Percentiles rank a stretch among this genome's conserved stretches.
phyloP scores from a whole-genome alignment of 2,888 invertebrate species.

The Leucophora obtusa region DNA sequence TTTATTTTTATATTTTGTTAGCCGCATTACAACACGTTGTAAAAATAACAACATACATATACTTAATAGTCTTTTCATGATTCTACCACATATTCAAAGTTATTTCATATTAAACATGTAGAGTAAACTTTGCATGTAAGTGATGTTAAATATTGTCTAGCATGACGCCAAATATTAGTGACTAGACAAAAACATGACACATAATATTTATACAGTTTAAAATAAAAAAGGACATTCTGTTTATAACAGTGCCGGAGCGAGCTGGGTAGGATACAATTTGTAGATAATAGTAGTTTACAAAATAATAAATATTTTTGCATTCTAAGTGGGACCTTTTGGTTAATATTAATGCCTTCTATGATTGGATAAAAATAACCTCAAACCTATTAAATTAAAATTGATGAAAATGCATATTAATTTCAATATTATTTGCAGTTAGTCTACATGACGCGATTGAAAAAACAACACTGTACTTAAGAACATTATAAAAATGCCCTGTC shows the following conservation, averaged over 20 bases:
- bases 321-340: no score
- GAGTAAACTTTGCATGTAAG: constrained; percentile 61
- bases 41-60: neutral
- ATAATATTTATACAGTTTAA: constrained; percentile 47
- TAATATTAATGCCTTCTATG: no score
- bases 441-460: no score
- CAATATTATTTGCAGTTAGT: no score
- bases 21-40: constrained; percentile 49
- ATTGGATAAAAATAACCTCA: no score
- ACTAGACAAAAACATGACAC: constrained; percentile 59
- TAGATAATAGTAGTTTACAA: no score
- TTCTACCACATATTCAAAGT: constrained; percentile 15
- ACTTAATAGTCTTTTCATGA: constrained; percentile 42
- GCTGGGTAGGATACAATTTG: no score
- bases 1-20: constrained; percentile 26
- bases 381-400: no score
- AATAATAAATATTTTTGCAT: no score
- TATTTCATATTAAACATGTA: constrained; percentile 13
- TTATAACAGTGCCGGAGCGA: constrained; percentile 15
- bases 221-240: constrained; percentile 28
- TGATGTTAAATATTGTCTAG: constrained; percentile 62
- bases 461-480: no score
- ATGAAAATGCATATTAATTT: no score
- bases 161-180: constrained; percentile 62
- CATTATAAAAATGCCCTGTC: no score